Percentiles rank a stretch among this genome's conserved stretches.
Evolutionary conservation across 2,797 vertebrate genomes (phyloP).

Genomic region (Nyctalus aviator): DNA sequence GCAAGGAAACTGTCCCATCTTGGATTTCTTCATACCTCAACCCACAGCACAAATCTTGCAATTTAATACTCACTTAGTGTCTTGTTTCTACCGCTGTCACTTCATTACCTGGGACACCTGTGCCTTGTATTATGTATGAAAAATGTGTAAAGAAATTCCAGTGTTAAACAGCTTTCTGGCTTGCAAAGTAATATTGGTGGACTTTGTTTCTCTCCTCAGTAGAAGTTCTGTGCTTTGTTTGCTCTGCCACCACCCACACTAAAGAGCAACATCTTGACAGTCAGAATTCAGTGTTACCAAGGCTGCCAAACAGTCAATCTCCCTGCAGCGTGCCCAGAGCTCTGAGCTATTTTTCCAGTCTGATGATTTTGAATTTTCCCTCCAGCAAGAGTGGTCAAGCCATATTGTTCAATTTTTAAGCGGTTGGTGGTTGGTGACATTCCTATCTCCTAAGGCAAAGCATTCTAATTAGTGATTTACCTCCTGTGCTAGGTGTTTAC

Average conservation of each 20-base stretch:
- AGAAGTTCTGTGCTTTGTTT: background rate
- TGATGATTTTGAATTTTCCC: background rate
- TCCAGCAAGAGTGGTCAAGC: background rate
- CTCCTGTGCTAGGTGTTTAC: background rate
- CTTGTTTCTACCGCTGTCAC: constrained; percentile 24
- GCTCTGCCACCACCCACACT: background rate
- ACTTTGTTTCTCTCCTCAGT: constrained; percentile 9
- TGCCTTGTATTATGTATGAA: background rate
- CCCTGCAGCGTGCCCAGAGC: background rate
- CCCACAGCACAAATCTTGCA: background rate
- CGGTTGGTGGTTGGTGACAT: background rate
- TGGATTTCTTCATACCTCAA: background rate
- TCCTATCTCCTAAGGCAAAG: background rate
- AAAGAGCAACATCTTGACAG: background rate
- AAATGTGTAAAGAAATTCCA: background rate
- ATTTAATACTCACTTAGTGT: background rate
- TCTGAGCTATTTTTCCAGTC: background rate
- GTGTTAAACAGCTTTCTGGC: background rate
- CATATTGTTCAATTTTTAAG: background rate
- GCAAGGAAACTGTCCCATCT: background rate
- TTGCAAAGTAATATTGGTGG: background rate
- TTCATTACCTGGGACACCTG: background rate
- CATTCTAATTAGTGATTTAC: background rate
- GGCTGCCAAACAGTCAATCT: background rate
- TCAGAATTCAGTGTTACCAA: background rate